phyloP scores from a whole-genome alignment of 2,888 invertebrate species.

The Hydrotaea cyrtoneurina region DNA sequence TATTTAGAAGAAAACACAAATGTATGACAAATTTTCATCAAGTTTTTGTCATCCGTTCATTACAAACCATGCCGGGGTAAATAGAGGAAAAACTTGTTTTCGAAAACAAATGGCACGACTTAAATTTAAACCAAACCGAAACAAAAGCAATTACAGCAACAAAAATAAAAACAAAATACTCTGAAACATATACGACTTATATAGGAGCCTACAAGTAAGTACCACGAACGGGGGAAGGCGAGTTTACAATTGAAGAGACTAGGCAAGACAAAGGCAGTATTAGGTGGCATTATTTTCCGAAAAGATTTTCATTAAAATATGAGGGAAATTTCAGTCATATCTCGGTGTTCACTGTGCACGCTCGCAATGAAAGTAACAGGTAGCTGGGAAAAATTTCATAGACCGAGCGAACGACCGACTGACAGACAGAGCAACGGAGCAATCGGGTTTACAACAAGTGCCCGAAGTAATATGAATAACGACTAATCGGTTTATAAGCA shows the following conservation, averaged over 20 bases:
- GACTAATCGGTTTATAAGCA: conserved; percentile 41
- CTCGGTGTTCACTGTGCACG: background rate
- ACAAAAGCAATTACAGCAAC: background rate
- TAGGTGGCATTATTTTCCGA: conserved; percentile 11
- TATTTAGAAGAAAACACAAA: conserved; percentile 24
- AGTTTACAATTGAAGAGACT: background rate
- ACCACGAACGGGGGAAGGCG: background rate
- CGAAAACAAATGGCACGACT: background rate
- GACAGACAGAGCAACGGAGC: background rate
- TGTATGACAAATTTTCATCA: conserved; percentile 63
- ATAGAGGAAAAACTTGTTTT: conserved; percentile 10
- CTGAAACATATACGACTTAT: background rate
- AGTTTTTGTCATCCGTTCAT: background rate
- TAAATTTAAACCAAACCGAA: conserved; percentile 15
- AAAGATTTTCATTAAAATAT: conserved; percentile 27
- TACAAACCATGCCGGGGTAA: background rate
- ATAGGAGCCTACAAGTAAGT: too few relatives aligned
- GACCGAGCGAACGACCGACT: background rate
- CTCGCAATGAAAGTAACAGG: conserved; percentile 30
- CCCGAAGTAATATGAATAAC: background rate
- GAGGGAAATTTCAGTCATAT: conserved; percentile 26
- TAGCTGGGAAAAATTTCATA: background rate
- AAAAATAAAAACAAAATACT: background rate
- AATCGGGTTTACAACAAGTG: too few relatives aligned
- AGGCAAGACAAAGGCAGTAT: background rate